These are phyloP conservation scores for Pantherophis alleghaniensis DNA, from an alignment of 2,797 vertebrate species.

Conservation along the genomic window DNA sequence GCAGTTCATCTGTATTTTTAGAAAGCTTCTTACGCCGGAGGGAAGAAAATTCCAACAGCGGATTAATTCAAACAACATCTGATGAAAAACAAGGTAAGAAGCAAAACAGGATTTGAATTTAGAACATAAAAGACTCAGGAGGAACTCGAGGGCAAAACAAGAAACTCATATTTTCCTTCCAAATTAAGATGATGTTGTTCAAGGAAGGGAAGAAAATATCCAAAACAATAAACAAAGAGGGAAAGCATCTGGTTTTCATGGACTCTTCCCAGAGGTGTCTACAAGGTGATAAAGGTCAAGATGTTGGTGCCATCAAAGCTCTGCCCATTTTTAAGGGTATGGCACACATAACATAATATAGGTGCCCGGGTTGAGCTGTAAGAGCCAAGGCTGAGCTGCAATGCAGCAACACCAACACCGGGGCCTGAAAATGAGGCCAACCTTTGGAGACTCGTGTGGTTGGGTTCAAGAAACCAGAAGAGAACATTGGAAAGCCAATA, in stretches of 20 bases:
- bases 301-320: not conserved
- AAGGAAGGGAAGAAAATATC: not conserved
- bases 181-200: slow-evolving; percentile 6
- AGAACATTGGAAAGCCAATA: not conserved
- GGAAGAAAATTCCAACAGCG: not conserved
- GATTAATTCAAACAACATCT: not conserved
- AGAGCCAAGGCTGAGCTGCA: not conserved
- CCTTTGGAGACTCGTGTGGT: no score
- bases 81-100: not conserved
- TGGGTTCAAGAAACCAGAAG: not conserved
- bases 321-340: not conserved
- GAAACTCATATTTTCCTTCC: not conserved
- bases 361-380: not conserved
- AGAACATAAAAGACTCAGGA: not conserved
- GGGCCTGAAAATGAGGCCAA: not conserved
- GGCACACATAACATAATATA: not conserved
- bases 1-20: not conserved
- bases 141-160: not conserved
- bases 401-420: not conserved
- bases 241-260: not conserved
- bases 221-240: not conserved
- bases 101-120: not conserved
- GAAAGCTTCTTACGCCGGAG: not conserved
- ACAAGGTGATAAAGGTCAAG: not conserved
- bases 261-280: not conserved